Conservation (phyloP, 2,113 vertebrate genomes). For the Heterocephalus glaber region DNA sequence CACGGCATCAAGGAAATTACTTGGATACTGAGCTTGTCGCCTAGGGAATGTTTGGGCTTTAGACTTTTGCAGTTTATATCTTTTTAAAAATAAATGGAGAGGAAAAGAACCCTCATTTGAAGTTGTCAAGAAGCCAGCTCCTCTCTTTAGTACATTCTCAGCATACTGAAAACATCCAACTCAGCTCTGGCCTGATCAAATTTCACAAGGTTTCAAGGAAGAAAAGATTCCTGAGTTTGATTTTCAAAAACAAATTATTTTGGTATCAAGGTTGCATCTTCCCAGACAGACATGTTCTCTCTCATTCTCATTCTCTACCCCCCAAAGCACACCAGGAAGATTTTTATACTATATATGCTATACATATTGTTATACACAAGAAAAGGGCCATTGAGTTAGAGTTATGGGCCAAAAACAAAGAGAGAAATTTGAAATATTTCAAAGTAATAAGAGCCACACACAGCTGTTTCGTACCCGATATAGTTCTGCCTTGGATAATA, state of each 20-base stretch:
- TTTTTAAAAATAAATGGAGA: constrained; percentile 81
- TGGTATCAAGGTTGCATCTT: constrained; percentile 41
- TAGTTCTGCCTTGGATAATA: constrained; percentile 68
- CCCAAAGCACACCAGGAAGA: not conserved
- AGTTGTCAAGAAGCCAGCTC: constrained; percentile 74
- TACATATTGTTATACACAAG: constrained; percentile 42
- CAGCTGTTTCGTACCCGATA: constrained; percentile 77
- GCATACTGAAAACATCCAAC: constrained; percentile 68
- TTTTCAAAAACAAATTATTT: constrained; percentile 25
- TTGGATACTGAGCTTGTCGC: constrained; percentile 78
- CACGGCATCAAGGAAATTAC: constrained; percentile 81
- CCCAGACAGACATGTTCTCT: not conserved
- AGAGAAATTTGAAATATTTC: constrained; percentile 78
- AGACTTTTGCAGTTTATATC: constrained; percentile 81
- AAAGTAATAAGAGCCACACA: constrained; percentile 78
- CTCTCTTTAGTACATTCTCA: constrained; percentile 56
- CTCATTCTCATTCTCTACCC: not conserved
- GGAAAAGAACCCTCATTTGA: constrained; percentile 78
- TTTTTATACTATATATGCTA: not conserved
- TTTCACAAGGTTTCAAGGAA: constrained; percentile 74
- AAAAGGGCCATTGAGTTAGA: constrained; percentile 52
- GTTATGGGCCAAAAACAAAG: constrained; percentile 65
- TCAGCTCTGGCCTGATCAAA: constrained; percentile 59
- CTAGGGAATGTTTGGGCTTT: constrained; percentile 80
- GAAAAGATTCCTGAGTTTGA: constrained; percentile 51